These are phyloP conservation scores for Pseudococcus viburni DNA, from an alignment of 2,888 invertebrate genomes.

Conservation along the genomic window DNA sequence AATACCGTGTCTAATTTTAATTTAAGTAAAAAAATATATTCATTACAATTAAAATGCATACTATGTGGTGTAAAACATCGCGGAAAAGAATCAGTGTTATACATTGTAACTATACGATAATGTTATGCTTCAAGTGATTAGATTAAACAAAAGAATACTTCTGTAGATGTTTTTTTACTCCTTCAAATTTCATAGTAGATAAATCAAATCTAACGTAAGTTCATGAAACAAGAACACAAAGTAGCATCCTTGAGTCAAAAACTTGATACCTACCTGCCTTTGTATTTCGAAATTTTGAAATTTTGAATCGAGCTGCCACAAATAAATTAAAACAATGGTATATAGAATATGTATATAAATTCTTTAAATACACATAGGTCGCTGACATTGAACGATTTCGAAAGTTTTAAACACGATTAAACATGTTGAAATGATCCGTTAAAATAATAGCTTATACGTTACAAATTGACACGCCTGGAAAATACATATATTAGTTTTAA, in stretches of 20 bases:
- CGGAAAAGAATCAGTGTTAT: neutral
- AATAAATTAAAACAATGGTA: constrained; percentile 2
- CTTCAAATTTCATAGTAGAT: neutral
- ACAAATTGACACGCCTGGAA: constrained; percentile 56
- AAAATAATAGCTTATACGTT: constrained; percentile 33
- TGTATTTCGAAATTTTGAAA: neutral
- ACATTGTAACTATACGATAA: constrained; percentile 5
- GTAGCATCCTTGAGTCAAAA: neutral
- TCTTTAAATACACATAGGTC: constrained; percentile 49
- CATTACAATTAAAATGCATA: neutral
- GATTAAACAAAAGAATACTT: neutral
- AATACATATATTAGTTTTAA: constrained; percentile 34
- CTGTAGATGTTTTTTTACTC: neutral
- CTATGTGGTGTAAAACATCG: neutral
- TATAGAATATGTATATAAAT: neutral
- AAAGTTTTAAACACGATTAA: constrained; percentile 41
- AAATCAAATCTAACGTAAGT: too few relatives aligned
- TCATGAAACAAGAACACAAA: too few relatives aligned
- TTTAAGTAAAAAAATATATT: constrained; percentile 37
- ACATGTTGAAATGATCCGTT: constrained; percentile 25
- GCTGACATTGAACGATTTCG: constrained; percentile 55
- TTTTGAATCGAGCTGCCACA: neutral
- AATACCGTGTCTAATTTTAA: constrained; percentile 50
- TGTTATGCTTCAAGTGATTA: neutral
- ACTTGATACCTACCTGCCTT: neutral